Evolutionary conservation across 2,797 vertebrate species (phyloP).

Genomic region (Poeciliopsis paucimaculata): DNA sequence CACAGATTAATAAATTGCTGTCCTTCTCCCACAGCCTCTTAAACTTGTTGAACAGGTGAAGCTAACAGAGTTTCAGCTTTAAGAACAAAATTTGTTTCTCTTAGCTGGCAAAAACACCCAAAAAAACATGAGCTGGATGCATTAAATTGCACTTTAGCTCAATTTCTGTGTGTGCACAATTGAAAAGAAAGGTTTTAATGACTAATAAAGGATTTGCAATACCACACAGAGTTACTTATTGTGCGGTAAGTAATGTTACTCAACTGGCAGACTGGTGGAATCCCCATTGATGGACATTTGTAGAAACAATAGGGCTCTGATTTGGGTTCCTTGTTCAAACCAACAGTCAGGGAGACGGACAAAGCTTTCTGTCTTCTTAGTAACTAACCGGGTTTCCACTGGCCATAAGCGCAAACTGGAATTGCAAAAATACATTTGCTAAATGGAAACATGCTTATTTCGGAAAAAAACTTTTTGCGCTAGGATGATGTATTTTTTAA

Average conservation of each 20-base stretch:
- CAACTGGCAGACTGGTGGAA: neutral
- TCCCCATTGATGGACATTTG: neutral
- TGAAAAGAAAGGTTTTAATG: neutral
- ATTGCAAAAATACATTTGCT: no score
- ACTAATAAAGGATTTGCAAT: neutral
- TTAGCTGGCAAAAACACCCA: neutral
- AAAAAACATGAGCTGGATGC: neutral
- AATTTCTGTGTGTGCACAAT: neutral
- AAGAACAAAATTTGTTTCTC: neutral
- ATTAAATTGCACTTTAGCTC: neutral
- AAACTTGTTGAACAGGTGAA: slow-evolving; percentile 22
- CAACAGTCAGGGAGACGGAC: neutral
- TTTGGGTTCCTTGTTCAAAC: neutral
- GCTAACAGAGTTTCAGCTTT: slow-evolving; percentile 5
- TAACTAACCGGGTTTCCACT: no score
- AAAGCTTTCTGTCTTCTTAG: neutral
- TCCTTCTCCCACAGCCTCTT: slow-evolving; percentile 23
- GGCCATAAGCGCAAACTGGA: no score
- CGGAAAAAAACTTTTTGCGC: no score
- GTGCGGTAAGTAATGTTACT: neutral
- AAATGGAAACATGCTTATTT: no score
- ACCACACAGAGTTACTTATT: slow-evolving; percentile 1
- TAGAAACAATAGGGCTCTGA: neutral
- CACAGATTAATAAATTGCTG: slow-evolving; percentile 48
- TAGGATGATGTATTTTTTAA: no score